Evolutionary conservation across 2,797 vertebrate species (phyloP), one percentile per base, ranked within the genome.

Genomic region (Hoplostethus atlanticus): DNA sequence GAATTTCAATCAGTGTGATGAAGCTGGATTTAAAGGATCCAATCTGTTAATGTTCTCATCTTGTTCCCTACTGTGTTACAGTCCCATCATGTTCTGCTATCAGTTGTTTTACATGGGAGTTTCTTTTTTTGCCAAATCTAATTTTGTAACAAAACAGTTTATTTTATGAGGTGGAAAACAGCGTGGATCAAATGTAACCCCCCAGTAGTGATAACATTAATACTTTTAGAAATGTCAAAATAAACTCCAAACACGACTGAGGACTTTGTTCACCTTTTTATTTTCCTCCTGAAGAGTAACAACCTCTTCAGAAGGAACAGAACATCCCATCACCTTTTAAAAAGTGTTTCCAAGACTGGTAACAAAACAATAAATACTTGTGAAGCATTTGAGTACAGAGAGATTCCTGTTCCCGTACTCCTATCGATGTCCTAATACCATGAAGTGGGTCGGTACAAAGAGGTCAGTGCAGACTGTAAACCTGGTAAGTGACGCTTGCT

Each of bases 361-460:
- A 76, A 67, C 47, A 71, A 71, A 79, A 76, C 59, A 86, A 88
- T 85, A 90, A 88, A 87, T 83, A 85, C 30, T 74, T 34, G 8
- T 9, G 76, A 70, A 57, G 67, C 25, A 1, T 52, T 11, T 0
- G 30, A 60, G 46, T 61, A 9, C n/a, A 64, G 42, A 10, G 42
- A 57, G 53, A 28, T 8, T 63, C 46, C 42, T 2, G 55, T 44
- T 56, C 28, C n/a, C 58, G 60, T 17, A 63, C 44, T 3, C 17
- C 34, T 78, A 6, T 34, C 34, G 71, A 80, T 50, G 9, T 57
- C 48, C 34, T 34, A 34, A 34, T 9, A 44, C 42, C 42, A 44
- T 13, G 12, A 44, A 12, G 42, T 1, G 21, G 21, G 21, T 21
- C 21, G 21, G 21, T 21, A 21, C 21, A 21, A 21, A 21, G 21